These are phyloP conservation scores for Stenolophus ochropezus DNA, from an alignment of 2,888 invertebrate genomes.

Conservation along the genomic window DNA sequence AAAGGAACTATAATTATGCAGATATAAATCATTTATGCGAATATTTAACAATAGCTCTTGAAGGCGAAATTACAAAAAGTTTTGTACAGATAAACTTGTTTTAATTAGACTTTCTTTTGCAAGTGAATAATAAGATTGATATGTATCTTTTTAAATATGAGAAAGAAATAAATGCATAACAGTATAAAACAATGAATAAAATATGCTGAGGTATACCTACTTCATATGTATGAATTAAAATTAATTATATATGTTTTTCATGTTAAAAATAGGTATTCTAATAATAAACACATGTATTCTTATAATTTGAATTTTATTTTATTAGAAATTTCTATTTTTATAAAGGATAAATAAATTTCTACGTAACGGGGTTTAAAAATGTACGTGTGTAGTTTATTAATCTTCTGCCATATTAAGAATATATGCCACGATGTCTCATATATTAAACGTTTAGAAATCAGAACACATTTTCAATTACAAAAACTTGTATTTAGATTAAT, in stretches of 20 bases:
- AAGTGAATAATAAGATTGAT: background rate
- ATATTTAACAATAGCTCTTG: background rate
- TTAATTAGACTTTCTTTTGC: background rate
- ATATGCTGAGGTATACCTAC: background rate
- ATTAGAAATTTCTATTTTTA: no score
- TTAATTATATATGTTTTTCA: no score
- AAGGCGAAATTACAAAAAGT: background rate
- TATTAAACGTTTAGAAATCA: conserved; percentile 20
- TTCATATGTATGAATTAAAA: background rate
- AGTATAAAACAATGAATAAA: background rate
- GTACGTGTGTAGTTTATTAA: background rate
- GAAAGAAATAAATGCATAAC: background rate
- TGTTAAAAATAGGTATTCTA: no score
- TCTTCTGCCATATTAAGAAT: conserved; percentile 19
- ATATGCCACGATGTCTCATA: conserved; percentile 5
- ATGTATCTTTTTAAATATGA: conserved; percentile 13
- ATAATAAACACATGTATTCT: no score
- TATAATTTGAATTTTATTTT: no score
- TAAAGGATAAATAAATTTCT: background rate
- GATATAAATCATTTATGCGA: background rate
- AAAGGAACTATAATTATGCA: background rate
- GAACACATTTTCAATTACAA: background rate
- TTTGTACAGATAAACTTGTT: background rate
- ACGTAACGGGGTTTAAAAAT: background rate
- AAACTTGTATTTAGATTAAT: conserved; percentile 14